Evolutionary conservation across 2,113 vertebrate species (phyloP).

Genomic region (Carassius auratus): DNA sequence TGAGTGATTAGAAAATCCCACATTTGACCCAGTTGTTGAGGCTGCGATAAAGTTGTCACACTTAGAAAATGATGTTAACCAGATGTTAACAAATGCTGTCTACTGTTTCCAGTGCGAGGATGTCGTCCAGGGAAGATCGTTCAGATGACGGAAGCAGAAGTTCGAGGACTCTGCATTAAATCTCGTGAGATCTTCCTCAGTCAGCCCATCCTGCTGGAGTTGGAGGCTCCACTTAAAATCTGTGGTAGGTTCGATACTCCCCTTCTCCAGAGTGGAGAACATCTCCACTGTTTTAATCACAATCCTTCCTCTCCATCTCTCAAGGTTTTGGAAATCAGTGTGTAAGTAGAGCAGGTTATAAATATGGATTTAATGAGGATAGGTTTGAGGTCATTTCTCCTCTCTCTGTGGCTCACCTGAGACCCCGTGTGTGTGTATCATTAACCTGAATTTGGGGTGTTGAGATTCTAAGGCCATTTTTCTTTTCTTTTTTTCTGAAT

Average conservation of each 20-base stretch:
- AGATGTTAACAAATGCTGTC: not conserved
- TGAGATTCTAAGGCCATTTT: conserved; percentile 28
- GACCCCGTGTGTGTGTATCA: conserved; percentile 34
- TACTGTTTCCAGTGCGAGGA: conserved; percentile 80
- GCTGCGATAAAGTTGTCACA: not conserved
- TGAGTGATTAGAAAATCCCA: conserved; percentile 18
- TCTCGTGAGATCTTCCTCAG: conserved; percentile 91
- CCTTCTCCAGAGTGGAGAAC: not conserved
- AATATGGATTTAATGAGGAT: conserved; percentile 57
- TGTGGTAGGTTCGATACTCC: conserved; percentile 72
- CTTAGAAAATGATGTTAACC: not conserved
- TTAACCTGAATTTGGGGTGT: conserved; percentile 50
- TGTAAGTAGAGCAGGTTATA: conserved; percentile 51
- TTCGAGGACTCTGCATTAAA: conserved; percentile 87
- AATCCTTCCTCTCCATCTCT: conserved; percentile 2
- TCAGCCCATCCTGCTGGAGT: conserved; percentile 88
- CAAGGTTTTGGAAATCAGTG: conserved; percentile 22
- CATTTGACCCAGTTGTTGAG: not conserved
- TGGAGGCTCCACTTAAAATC: conserved; percentile 89
- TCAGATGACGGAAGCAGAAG: conserved; percentile 90
- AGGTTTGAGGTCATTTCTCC: conserved; percentile 46
- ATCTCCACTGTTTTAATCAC: conserved; percentile 10
- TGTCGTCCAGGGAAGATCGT: conserved; percentile 90
- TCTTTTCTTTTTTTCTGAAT: not conserved
- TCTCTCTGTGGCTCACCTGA: conserved; percentile 7